Conservation (phyloP, 1,140 invertebrate genomes). For the Prorops nasuta region DNA sequence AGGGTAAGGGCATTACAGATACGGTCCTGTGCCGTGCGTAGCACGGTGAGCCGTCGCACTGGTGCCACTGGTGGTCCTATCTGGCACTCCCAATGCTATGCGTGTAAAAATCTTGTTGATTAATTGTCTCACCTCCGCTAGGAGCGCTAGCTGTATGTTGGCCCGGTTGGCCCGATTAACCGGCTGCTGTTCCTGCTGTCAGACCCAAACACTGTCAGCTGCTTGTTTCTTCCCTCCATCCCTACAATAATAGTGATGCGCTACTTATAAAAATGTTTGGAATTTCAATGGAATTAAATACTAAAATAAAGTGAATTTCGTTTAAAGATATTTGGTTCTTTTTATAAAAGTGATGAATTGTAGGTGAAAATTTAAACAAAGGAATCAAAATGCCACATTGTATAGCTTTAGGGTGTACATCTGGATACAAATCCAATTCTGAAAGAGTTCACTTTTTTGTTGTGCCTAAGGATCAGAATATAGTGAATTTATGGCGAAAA, state of each 20-base stretch:
- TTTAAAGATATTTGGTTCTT: too few relatives aligned
- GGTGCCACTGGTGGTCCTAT: background rate
- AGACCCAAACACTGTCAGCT: background rate
- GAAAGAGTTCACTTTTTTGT: too few relatives aligned
- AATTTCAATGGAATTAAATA: too few relatives aligned
- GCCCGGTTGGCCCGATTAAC: background rate
- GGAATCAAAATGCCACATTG: too few relatives aligned
- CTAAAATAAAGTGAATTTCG: too few relatives aligned
- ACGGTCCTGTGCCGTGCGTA: slow-evolving; percentile 20
- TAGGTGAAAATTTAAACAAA: too few relatives aligned
- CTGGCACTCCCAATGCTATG: background rate
- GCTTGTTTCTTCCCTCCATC: background rate
- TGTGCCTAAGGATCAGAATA: too few relatives aligned
- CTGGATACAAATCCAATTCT: too few relatives aligned
- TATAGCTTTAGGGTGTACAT: too few relatives aligned
- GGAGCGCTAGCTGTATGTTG: background rate
- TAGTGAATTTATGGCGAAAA: slow-evolving; percentile 22
- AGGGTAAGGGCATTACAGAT: too few relatives aligned
- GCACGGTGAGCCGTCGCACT: slow-evolving; percentile 24
- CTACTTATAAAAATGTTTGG: background rate
- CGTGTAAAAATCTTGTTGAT: background rate
- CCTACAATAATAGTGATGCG: background rate
- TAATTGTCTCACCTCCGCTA: background rate
- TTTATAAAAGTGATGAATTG: too few relatives aligned
- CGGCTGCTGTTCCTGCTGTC: background rate